Evolutionary conservation across 2,797 vertebrate species (phyloP), one percentile per base, ranked within the genome.

Genomic region (Ataeniobius toweri): DNA sequence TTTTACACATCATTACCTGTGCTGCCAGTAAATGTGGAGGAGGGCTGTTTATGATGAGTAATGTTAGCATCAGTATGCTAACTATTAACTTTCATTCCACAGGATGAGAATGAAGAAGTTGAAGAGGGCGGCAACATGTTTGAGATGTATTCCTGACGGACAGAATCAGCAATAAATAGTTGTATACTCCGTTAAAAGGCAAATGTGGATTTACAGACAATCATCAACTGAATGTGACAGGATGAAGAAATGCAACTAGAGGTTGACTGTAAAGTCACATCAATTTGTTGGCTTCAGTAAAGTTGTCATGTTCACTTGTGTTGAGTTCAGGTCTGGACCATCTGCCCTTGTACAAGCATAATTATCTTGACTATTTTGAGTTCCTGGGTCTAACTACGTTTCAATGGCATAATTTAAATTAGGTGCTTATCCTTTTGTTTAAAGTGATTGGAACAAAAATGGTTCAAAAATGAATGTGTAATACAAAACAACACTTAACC

Each of bases 61-160:
- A 71, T 20, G 3, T 46, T 20, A 63, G 6, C 24, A 71, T 53
- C 20, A 1, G 36, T 39, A 8, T 80, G 41, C 53, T 79, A 65
- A 85, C 74, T 61, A 1, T 74, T 0, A 56, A 46, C 18, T 73
- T 1, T 50, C 81, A 6, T 58, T 89, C 56, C 28, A 73, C 81
- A 94, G 89, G 82, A 74, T 0, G 75, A 69, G 0, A 71, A 83
- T 0, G 61, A 84, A 0, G 83, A 77, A 0, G 84, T 85, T 0
- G 59, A 86, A 0, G 81, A 85, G 0, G 74, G 84, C 2, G 26
- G 39, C 16, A 6, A 63, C 24, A 53, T 3, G 5, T 92, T 93
- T 77, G 73, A 87, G 2, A 10, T 87, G 16, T 83, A 31, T 81
- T 90, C 82, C 65, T 68, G 76, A 79, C 26, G 7, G 63, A 77